These are phyloP conservation scores for Erpetoichthys calabaricus DNA, from an alignment of 2,797 vertebrate genomes.

Conservation along the genomic window DNA sequence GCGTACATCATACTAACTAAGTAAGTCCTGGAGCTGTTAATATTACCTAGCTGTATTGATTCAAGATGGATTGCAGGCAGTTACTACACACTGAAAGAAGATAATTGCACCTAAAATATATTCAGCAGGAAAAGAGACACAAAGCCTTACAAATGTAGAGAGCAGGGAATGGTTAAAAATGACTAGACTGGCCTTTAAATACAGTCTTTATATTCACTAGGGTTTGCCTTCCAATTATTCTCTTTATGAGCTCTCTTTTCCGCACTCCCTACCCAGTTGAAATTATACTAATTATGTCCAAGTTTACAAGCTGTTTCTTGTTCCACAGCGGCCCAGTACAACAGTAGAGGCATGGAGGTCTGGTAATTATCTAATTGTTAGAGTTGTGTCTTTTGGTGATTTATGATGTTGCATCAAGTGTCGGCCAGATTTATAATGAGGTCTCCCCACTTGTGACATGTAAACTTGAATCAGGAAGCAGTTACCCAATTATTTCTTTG, in stretches of 20 bases:
- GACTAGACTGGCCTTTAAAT: not conserved
- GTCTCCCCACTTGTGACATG: conserved; percentile 58
- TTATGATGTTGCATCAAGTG: conserved; percentile 82
- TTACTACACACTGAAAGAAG: no score
- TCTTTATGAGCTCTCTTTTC: conserved; percentile 15
- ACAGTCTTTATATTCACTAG: conserved; percentile 5
- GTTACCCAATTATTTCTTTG: conserved; percentile 60
- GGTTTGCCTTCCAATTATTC: conserved; percentile 16
- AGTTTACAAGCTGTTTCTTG: conserved; percentile 22
- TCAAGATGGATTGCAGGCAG: no score
- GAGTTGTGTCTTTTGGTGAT: conserved; percentile 78
- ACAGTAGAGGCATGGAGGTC: conserved; percentile 64
- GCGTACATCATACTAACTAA: no score
- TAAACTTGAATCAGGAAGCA: conserved; percentile 60
- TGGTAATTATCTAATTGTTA: conserved; percentile 94
- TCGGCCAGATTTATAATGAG: conserved; percentile 89
- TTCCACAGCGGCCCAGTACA: conserved; percentile 44
- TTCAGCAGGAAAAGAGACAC: conserved; percentile 19
- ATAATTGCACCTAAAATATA: no score
- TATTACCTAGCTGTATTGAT: no score
- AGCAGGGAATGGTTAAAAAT: conserved; percentile 12
- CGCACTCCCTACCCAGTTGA: conserved; percentile 22
- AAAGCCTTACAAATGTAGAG: conserved; percentile 15
- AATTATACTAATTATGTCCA: conserved; percentile 23
- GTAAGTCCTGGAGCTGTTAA: no score